Evolutionary conservation across 2,113 vertebrate species (phyloP), one percentile per base, ranked within the genome.

Genomic region (Paradisaea rubra): DNA sequence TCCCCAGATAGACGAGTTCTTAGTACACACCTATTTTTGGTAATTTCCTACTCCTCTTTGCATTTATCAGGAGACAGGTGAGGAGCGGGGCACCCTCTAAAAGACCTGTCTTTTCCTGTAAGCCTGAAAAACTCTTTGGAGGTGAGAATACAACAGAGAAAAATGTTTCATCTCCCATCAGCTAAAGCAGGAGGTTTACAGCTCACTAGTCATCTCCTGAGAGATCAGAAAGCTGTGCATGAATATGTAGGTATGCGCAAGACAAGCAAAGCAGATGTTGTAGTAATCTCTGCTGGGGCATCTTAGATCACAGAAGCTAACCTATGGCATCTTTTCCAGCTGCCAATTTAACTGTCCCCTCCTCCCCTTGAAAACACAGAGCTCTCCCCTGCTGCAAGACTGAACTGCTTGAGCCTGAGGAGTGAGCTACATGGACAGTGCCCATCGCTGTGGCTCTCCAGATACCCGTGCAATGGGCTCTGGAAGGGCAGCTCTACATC

Each of bases 211-310:
- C 13, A 23, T 95, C 98, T 97, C 97, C 24, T 41, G 97, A 97
- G 98, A 94, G 88, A 93, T 96, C 80, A 20, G 86, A 96, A 97
- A 96, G 96, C 97, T 97, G 97, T 63, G 57, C 97, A 98, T 98
- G 98, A 98, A 98, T 98, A 98, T 97, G 97, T 95, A 98, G 96
- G 87, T 95, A 93, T 44, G 82, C 13, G 3, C 82, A 85, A 97
- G 66, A 97, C 95, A 96, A 96, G 89, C 44, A 88, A 95, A 97
- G 93, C 97, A 98, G 98, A 97, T 98, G 98, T 97, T 97, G 92
- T 11, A 6, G 78, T 44, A 57, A 94, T 96, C 93, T 97, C 97
- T 96, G 64, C 89, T 97, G 97, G 88, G 97, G 86, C 91, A 94
- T 96, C 95, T 96, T 74, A 96, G 91, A 94, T 93, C 82, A 91